A percentile compares a stretch with the other conserved stretches of the same genome.
Conservation (phyloP, 2,888 invertebrate genomes). For the Ligdia adustata region DNA sequence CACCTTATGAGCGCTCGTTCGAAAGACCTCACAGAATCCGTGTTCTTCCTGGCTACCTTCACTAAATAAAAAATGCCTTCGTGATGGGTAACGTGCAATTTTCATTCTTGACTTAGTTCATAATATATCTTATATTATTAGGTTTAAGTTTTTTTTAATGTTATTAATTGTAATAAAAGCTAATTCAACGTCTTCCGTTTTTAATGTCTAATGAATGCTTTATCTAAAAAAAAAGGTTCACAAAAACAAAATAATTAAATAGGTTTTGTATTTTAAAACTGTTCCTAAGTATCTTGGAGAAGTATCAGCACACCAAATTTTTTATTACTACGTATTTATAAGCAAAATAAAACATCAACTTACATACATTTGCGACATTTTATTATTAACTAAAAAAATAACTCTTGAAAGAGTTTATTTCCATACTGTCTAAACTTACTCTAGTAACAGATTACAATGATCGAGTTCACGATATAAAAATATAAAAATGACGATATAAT, state of each 20-base stretch:
- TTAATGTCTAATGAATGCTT: constrained; percentile 23
- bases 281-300: too few species aligned
- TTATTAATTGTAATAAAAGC: constrained; percentile 32
- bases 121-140: neutral
- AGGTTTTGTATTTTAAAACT: too few species aligned
- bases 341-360: neutral
- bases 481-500: too few species aligned
- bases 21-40: constrained; percentile 63
- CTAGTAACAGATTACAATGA: constrained; percentile 68
- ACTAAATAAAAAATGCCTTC: constrained; percentile 37
- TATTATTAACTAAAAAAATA: constrained; percentile 53
- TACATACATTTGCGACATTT: constrained; percentile 24
- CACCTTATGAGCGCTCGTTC: constrained; percentile 50
- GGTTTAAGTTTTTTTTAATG: constrained; percentile 7
- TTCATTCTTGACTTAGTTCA: neutral
- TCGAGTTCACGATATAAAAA: constrained; percentile 29
- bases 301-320: too few species aligned
- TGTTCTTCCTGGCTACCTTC: constrained; percentile 62
- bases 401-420: constrained; percentile 41
- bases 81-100: constrained; percentile 34
- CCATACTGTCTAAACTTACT: constrained; percentile 53
- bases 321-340: too few species aligned
- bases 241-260: too few species aligned
- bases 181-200: constrained; percentile 38
- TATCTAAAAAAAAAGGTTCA: too few species aligned